These are phyloP conservation scores for Bubo blakistoni DNA, from an alignment of 2,113 vertebrate genomes.

Conservation along the genomic window DNA sequence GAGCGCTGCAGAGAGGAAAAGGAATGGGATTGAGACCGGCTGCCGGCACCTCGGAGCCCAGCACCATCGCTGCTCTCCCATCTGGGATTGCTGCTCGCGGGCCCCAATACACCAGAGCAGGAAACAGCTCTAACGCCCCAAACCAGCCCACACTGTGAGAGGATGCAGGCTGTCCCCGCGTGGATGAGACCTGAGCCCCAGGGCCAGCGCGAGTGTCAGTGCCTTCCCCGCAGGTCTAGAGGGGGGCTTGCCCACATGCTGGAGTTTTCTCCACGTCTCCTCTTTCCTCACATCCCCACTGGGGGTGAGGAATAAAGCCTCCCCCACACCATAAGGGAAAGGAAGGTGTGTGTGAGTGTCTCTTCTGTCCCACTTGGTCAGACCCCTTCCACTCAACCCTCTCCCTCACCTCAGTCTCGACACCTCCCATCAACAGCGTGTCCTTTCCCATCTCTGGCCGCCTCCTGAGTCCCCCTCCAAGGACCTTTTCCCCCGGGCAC, in stretches of 20 bases:
- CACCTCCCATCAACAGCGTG: background rate
- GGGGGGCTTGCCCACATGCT: accelerated
- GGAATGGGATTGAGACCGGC: accelerated
- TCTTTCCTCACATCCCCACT: background rate
- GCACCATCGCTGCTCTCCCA: too few species aligned
- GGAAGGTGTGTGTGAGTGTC: background rate
- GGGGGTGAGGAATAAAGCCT: accelerated
- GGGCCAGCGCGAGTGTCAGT: accelerated
- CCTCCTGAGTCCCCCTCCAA: too few species aligned
- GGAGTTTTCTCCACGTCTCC: accelerated
- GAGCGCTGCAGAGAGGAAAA: background rate
- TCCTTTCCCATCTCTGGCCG: background rate
- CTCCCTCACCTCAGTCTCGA: background rate
- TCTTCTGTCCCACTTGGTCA: background rate
- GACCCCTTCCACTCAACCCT: background rate
- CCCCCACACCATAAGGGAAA: accelerated
- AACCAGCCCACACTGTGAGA: accelerated
- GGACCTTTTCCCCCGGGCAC: accelerated
- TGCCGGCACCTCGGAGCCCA: background rate
- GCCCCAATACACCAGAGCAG: background rate
- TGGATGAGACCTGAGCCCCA: too few species aligned
- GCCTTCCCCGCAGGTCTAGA: accelerated
- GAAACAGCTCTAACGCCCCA: background rate
- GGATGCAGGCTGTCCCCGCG: accelerated
- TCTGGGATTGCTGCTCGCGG: accelerated